These are phyloP conservation scores for Dendrolimus kikuchii DNA, from an alignment of 1,140 invertebrate species.

Conservation along the genomic window DNA sequence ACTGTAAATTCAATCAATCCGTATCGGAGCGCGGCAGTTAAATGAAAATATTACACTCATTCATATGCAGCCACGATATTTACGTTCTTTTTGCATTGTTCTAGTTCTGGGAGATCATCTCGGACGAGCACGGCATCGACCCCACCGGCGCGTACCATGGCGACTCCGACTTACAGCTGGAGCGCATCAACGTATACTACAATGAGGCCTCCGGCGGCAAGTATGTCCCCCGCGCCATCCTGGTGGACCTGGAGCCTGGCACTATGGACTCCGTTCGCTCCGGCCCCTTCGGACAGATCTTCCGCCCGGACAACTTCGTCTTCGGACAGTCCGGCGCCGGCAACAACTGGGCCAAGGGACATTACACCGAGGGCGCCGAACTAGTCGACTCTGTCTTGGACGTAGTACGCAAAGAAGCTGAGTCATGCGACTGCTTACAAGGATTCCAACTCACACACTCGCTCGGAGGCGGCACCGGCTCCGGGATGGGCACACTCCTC, in stretches of 20 bases:
- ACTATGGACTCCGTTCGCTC: slow-evolving; percentile 95
- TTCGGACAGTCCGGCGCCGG: slow-evolving; percentile 85
- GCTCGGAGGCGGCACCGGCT: slow-evolving; percentile 87
- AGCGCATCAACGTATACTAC: slow-evolving; percentile 92
- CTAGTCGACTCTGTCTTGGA: slow-evolving; percentile 86
- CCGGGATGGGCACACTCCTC: slow-evolving; percentile 90
- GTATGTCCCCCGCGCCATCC: slow-evolving; percentile 87
- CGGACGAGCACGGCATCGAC: slow-evolving; percentile 92
- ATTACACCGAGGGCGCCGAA: slow-evolving; percentile 87
- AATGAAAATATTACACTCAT: neutral
- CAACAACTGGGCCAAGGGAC: slow-evolving; percentile 95
- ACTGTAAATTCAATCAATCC: too few species aligned
- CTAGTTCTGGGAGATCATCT: slow-evolving; percentile 96
- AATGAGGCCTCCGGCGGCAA: slow-evolving; percentile 92
- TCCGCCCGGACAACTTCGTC: slow-evolving; percentile 92
- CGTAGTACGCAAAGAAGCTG: slow-evolving; percentile 87
- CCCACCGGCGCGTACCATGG: slow-evolving; percentile 86
- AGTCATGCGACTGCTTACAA: slow-evolving; percentile 82
- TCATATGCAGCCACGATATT: neutral
- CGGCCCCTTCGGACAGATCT: slow-evolving; percentile 88
- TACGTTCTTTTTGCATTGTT: slow-evolving; percentile 38
- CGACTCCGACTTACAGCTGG: slow-evolving; percentile 87
- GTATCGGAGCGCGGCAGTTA: too few species aligned
- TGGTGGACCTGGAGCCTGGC: slow-evolving; percentile 88
- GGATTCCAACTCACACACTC: slow-evolving; percentile 87